Conservation (phyloP, 2,888 invertebrate species). For the Machimus rusticus region DNA sequence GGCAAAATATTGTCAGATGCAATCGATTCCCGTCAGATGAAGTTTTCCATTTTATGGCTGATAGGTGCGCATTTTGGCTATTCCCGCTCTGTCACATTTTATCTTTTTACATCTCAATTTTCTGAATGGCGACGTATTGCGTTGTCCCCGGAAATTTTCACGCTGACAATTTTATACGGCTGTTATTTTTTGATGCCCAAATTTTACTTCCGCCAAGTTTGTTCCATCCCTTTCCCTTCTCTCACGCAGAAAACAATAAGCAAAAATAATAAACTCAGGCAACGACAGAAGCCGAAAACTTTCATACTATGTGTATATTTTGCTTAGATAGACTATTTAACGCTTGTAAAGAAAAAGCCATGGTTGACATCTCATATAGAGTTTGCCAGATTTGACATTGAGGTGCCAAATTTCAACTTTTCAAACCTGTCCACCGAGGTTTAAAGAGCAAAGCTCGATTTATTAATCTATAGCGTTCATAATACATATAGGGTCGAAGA, state of each 20-base stretch:
- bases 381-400: too few relatives aligned
- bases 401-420: too few relatives aligned
- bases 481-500: too few relatives aligned
- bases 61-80: background rate
- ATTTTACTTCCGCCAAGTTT: background rate
- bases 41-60: background rate
- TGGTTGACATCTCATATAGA: too few relatives aligned
- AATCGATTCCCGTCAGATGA: constrained; percentile 14
- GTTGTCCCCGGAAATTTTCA: background rate
- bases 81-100: background rate
- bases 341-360: too few relatives aligned
- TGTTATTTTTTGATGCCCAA: background rate
- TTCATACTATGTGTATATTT: background rate
- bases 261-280: background rate
- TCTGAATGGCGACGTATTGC: background rate
- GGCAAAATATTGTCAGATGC: constrained; percentile 10
- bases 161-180: background rate
- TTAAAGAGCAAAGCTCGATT: too few relatives aligned
- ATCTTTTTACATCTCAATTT: background rate
- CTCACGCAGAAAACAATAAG: background rate
- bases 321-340: too few relatives aligned
- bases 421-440: too few relatives aligned
- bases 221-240: background rate
- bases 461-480: too few relatives aligned
- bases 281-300: background rate